Evolutionary conservation across 2,797 vertebrate species (phyloP).

Genomic region (Enteromius anoplus): DNA sequence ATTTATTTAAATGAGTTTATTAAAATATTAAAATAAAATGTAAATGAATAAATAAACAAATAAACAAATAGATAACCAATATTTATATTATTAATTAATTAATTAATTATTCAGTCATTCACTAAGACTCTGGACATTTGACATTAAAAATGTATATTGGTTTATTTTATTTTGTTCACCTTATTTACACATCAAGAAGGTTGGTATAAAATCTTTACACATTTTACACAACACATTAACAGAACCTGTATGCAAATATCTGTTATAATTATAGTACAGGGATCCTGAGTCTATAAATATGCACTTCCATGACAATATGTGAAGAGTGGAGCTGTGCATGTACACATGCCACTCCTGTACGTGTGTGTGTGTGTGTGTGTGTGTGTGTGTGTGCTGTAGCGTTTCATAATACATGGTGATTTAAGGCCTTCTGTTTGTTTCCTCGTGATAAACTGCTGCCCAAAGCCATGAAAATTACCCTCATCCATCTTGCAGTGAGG

Average conservation of each 20-base stretch:
- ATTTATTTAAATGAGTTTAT: not conserved
- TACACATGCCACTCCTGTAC: slow-evolving; percentile 27
- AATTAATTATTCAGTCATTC: not conserved
- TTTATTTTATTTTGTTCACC: no score
- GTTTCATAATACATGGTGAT: slow-evolving; percentile 67
- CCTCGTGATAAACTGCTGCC: slow-evolving; percentile 76
- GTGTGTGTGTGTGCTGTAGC: slow-evolving; percentile 43
- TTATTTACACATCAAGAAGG: not conserved
- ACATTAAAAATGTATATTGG: not conserved
- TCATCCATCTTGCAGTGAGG: slow-evolving; percentile 80
- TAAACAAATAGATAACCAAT: not conserved
- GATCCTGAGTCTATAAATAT: slow-evolving; percentile 6
- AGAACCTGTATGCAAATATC: slow-evolving; percentile 9
- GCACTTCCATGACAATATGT: slow-evolving; percentile 13
- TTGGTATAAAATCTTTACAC: not conserved
- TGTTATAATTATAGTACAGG: not conserved
- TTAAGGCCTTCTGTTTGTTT: slow-evolving; percentile 75
- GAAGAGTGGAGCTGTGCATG: slow-evolving; percentile 26
- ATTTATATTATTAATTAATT: not conserved
- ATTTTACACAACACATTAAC: not conserved
- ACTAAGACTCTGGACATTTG: not conserved
- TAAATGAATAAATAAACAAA: not conserved
- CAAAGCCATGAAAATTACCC: slow-evolving; percentile 80
- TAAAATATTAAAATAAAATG: not conserved
- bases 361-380: slow-evolving; percentile 20